These are phyloP conservation scores for Piezodorus guildinii DNA, from an alignment of 1,140 invertebrate species.

Conservation along the genomic window DNA sequence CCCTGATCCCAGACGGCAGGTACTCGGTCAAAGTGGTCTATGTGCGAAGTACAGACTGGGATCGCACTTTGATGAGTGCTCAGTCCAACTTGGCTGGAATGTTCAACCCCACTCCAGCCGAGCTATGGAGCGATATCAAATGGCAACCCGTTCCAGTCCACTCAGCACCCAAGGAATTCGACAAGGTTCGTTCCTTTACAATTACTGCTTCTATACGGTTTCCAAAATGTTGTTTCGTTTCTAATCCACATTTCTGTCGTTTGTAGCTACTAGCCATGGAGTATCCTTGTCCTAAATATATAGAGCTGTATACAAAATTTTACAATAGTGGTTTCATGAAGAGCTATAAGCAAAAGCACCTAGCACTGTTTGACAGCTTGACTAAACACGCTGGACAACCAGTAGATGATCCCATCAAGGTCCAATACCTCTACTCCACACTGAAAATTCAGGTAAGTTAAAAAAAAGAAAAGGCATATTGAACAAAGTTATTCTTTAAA, in stretches of 20 bases:
- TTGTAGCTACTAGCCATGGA: constrained; percentile 42
- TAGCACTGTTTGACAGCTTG: constrained; percentile 50
- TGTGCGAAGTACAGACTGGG: constrained; percentile 65
- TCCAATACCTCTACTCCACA: constrained; percentile 52
- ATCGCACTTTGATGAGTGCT: constrained; percentile 86
- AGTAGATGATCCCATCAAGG: constrained; percentile 39
- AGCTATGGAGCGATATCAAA: constrained; percentile 49
- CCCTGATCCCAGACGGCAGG: background rate
- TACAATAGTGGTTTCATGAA: constrained; percentile 44
- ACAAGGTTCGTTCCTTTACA: constrained; percentile 35
- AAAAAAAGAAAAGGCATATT: too few relatives aligned
- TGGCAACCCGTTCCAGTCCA: constrained; percentile 89
- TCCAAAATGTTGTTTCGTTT: too few relatives aligned
- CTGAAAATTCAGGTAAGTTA: constrained; percentile 57
- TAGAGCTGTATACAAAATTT: constrained; percentile 43
- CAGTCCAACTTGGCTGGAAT: constrained; percentile 66
- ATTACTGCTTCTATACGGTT: too few relatives aligned
- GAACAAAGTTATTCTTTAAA: too few relatives aligned
- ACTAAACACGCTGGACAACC: constrained; percentile 44
- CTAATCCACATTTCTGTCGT: background rate
- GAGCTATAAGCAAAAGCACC: constrained; percentile 44
- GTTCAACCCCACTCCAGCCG: constrained; percentile 47
- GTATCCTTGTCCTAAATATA: constrained; percentile 52
- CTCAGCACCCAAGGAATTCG: constrained; percentile 50
- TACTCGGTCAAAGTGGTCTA: constrained; percentile 51